Conservation (phyloP, 2,113 vertebrate species). For the Pelecanoides urinatrix region DNA sequence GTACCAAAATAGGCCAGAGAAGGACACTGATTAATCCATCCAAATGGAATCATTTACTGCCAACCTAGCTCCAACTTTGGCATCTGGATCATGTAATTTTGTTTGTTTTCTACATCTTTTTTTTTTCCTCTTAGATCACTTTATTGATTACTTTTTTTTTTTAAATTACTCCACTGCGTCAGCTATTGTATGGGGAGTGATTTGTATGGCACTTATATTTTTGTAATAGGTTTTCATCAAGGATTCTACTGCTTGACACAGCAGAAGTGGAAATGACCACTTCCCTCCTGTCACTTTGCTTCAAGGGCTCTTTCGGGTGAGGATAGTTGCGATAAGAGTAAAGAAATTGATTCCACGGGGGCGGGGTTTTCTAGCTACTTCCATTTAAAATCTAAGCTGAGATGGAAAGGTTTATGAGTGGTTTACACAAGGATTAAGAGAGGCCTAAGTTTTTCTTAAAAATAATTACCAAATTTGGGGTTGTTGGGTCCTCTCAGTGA, state of each 20-base stretch:
- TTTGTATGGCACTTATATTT: not conserved
- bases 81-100: not conserved
- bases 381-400: not conserved
- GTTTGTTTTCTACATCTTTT: not conserved
- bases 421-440: not conserved
- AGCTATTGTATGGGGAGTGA: not conserved
- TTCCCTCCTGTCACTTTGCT: not conserved
- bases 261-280: not conserved
- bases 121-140: not conserved
- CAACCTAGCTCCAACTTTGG: not conserved
- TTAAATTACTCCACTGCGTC: not conserved
- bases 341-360: not conserved
- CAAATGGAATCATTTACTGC: not conserved
- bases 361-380: not conserved
- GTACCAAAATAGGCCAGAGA: not conserved
- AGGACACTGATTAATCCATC: constrained; percentile 17
- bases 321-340: not conserved
- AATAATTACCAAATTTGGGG: not conserved
- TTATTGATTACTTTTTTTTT: not conserved
- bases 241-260: not conserved
- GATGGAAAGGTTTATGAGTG: not conserved
- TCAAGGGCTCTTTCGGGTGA: not conserved
- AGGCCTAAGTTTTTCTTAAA: not conserved
- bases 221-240: not conserved
- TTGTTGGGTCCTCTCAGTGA: not conserved